Evolutionary conservation across 1,140 invertebrate species (phyloP).

Genomic region (Zaprionus gabonicus): DNA sequence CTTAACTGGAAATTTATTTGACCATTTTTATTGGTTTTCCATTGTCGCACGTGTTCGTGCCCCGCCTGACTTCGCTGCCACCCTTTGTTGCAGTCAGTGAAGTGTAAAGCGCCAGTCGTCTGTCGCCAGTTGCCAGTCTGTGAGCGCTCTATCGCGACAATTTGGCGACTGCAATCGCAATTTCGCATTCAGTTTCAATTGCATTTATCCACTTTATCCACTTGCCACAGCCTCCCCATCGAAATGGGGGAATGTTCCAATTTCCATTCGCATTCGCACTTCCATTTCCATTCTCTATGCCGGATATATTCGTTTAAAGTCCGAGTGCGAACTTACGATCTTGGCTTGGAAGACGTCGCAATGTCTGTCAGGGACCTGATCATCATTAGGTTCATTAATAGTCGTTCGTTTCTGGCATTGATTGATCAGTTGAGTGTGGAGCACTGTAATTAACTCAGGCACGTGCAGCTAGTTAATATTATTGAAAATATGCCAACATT

Average conservation of each 20-base stretch:
- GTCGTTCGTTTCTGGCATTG: slow-evolving; percentile 22
- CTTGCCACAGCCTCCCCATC: slow-evolving; percentile 26
- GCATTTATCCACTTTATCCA: slow-evolving; percentile 51
- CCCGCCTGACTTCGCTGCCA: neutral
- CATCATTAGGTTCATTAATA: slow-evolving; percentile 16
- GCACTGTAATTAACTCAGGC: slow-evolving; percentile 14
- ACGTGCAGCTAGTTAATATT: slow-evolving; percentile 24
- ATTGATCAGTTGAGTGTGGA: slow-evolving; percentile 17
- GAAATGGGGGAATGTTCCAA: neutral
- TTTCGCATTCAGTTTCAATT: slow-evolving; percentile 46
- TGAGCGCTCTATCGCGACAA: neutral
- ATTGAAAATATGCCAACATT: neutral
- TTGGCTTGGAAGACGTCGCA: neutral
- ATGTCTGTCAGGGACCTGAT: slow-evolving; percentile 18
- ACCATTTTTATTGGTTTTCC: slow-evolving; percentile 72
- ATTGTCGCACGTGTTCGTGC: neutral
- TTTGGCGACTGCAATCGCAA: slow-evolving; percentile 27
- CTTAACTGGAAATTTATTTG: slow-evolving; percentile 57
- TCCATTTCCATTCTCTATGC: slow-evolving; percentile 24
- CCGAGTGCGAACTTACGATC: neutral
- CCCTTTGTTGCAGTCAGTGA: neutral
- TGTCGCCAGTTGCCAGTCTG: slow-evolving; percentile 1
- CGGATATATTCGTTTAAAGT: slow-evolving; percentile 34
- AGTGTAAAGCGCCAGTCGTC: slow-evolving; percentile 1
- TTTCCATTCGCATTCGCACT: slow-evolving; percentile 15